Conservation (phyloP, 2,113 vertebrate genomes). For the Dromaius novaehollandiae region DNA sequence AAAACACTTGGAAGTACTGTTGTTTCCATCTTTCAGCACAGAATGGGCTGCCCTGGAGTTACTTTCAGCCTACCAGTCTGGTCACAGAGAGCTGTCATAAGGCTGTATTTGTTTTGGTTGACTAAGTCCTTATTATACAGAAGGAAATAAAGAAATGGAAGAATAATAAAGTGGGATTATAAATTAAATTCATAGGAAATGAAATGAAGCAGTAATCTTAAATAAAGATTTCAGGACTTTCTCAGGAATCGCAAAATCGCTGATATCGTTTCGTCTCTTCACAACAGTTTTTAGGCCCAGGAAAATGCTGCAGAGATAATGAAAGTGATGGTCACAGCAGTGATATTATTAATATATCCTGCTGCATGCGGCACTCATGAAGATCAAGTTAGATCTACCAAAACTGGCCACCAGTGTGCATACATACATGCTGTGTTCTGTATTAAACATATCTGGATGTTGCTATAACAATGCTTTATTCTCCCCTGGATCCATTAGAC, state of each 20-base stretch:
- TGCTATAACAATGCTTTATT: neutral
- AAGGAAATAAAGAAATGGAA: neutral
- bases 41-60: neutral
- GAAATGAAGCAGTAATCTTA: neutral
- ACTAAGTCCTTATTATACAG: neutral
- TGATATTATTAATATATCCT: neutral
- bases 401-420: fast-evolving
- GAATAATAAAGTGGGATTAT: neutral
- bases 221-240: neutral
- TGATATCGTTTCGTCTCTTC: neutral
- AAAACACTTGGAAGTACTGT: neutral
- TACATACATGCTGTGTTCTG: neutral
- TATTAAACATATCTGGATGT: neutral
- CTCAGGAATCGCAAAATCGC: neutral
- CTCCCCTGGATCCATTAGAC: neutral
- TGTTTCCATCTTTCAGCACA: neutral
- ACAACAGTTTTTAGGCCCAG: neutral
- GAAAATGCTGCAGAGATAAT: neutral
- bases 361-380: neutral
- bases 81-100: neutral
- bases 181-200: neutral
- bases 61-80: neutral
- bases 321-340: neutral
- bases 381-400: neutral
- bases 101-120: neutral